Evolutionary conservation across 2,888 invertebrate genomes (phyloP), one percentile per base, ranked within the genome.

Genomic region (Cremastobaeus sp.): DNA sequence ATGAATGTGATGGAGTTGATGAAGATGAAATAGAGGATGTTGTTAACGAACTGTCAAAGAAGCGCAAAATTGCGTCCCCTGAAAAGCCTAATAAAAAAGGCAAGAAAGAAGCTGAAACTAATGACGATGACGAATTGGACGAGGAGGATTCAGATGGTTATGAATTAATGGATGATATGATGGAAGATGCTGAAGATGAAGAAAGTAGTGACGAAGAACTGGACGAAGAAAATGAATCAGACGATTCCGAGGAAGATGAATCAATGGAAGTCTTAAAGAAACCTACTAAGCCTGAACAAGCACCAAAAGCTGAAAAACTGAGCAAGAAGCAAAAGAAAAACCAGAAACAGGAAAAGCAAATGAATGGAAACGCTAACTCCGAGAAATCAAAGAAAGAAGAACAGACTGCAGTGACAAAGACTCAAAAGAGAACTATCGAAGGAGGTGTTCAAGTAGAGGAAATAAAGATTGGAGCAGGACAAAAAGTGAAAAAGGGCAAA

Each of bases 401-500:
- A 64, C 86, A 78, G 2, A 80, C 77, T 12, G 41, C 20, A 3
- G 14, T 41, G 1, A 8, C 30, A 0, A 78, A 20, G 79, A 78
- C 0, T 77, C 77, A 12, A 83, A 84, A 45, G 83, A 82, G 5
- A 77, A 85, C 88, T 0, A 78, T 94, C 5, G 89, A 92, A 73
- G 95, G 95, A n/a, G 97, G 97, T 25, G 93, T 97, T 0, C 89
- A 91, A 68, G 88, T 95, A 74, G 94, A 95, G 84, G 98, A 98
- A 76, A 18, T 95, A 0, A 92, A 92, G 83, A 89, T 92, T 14
- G 98, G 98, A n/a, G 90, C 88, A 76, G 98, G 98, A 0, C 89
- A 91, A 0, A 89, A 90, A 2, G 97, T 95, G 0, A 95, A 94
- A 83, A 83, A 90, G 1, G 97, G 97, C 32, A 95, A 93, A 89